These are phyloP conservation scores for Phengaris arion DNA, from an alignment of 2,888 invertebrate genomes.

Conservation along the genomic window DNA sequence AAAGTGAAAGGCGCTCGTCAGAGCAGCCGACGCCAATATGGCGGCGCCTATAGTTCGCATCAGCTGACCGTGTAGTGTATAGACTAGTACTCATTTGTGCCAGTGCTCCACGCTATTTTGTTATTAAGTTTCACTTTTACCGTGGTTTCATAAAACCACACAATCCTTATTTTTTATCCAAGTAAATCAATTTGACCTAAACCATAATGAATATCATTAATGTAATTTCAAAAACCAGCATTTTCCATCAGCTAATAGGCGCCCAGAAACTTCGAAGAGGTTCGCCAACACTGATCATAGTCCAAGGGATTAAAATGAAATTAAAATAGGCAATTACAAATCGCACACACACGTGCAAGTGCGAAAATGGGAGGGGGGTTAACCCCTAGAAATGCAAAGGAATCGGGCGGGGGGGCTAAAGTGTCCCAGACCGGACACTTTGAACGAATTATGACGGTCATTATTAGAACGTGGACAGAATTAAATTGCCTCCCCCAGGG, in stretches of 20 bases:
- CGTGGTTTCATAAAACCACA: too few species aligned
- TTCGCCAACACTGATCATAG: not conserved
- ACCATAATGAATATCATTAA: not conserved
- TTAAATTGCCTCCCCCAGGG: slow-evolving; percentile 78
- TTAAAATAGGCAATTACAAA: slow-evolving; percentile 24
- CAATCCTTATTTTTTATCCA: too few species aligned
- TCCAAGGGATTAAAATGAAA: slow-evolving; percentile 4
- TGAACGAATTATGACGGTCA: slow-evolving; percentile 82
- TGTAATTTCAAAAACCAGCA: not conserved
- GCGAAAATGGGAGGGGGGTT: slow-evolving; percentile 74
- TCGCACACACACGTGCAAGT: slow-evolving; percentile 66
- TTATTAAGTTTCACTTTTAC: too few species aligned
- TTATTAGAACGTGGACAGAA: slow-evolving; percentile 83
- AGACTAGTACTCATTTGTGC: too few species aligned
- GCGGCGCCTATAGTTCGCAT: too few species aligned
- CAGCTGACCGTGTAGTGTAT: too few species aligned
- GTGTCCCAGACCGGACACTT: slow-evolving; percentile 80
- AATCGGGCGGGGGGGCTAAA: slow-evolving; percentile 67
- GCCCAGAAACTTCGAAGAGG: not conserved
- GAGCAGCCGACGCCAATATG: too few species aligned
- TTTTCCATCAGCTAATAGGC: not conserved
- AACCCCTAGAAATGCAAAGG: slow-evolving; percentile 68
- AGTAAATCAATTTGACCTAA: too few species aligned
- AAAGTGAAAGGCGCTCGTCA: too few species aligned
- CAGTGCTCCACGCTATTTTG: too few species aligned